A percentile compares a stretch with the other conserved stretches of the same genome.
These are phyloP conservation scores for Stictocephala bisonia DNA, from an alignment of 2,888 invertebrate genomes.

Conservation along the genomic window DNA sequence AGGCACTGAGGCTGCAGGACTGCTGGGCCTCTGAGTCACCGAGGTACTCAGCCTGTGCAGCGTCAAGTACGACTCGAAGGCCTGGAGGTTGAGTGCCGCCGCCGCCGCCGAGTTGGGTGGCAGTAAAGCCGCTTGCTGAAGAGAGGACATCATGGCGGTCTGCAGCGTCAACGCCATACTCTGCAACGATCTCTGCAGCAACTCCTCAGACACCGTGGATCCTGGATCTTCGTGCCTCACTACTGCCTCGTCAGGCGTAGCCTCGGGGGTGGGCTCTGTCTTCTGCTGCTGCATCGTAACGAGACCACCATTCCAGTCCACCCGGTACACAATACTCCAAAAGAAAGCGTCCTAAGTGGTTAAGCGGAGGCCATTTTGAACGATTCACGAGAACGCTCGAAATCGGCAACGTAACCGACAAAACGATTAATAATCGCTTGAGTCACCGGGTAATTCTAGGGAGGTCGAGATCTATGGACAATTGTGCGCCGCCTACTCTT, in stretches of 20 bases:
- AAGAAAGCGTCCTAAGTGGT: no score
- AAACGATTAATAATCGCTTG: neutral
- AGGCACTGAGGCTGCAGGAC: constrained; percentile 67
- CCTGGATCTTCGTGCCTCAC: constrained; percentile 6
- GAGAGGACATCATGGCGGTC: constrained; percentile 85
- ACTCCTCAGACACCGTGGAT: constrained; percentile 70
- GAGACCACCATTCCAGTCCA: constrained; percentile 28
- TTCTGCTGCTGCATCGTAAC: constrained; percentile 45
- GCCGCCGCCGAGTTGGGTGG: constrained; percentile 87
- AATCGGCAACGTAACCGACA: neutral
- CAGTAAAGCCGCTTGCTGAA: constrained; percentile 84
- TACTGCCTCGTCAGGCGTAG: neutral
- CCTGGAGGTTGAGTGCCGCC: constrained; percentile 86
- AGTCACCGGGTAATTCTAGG: neutral
- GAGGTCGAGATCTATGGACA: neutral
- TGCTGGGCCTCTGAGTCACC: constrained; percentile 62
- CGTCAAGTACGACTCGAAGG: constrained; percentile 86
- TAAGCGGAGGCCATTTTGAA: neutral
- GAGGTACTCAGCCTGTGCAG: constrained; percentile 77
- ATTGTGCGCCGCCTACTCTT: neutral
- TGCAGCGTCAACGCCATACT: constrained; percentile 85
- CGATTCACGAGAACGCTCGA: neutral
- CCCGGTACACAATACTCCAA: constrained; percentile 14
- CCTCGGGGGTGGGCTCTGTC: neutral
- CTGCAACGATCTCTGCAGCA: constrained; percentile 71